A percentile compares a stretch with the other conserved stretches of the same genome.
Evolutionary conservation across 2,797 vertebrate species (phyloP).

Genomic region (Mormyrops boulengeri): DNA sequence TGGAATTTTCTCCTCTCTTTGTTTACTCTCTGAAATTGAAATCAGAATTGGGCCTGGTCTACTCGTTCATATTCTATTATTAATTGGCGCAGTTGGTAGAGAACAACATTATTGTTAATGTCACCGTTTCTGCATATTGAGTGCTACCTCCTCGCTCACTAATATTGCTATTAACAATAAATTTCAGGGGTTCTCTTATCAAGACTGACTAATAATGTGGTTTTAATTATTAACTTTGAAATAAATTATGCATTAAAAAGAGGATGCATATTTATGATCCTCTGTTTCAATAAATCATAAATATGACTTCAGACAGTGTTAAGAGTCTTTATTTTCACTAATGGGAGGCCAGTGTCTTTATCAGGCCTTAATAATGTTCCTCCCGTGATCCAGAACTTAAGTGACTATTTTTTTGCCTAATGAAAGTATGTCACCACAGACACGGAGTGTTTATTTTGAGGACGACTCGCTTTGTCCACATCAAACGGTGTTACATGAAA

Average conservation of each 20-base stretch:
- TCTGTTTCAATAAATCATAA: conserved; percentile 45
- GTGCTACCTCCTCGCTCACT: neutral
- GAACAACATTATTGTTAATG: neutral
- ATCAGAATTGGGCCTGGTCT: neutral
- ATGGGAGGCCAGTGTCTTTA: neutral
- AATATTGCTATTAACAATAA: conserved; percentile 11
- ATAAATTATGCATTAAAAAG: conserved; percentile 40
- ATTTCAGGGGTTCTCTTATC: conserved; percentile 12
- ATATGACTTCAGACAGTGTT: conserved; percentile 16
- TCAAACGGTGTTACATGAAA: neutral
- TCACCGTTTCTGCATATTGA: neutral
- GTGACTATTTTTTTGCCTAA: conserved; percentile 7
- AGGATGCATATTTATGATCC: conserved; percentile 24
- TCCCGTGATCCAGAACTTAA: conserved; percentile 1
- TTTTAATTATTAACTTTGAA: conserved; percentile 26
- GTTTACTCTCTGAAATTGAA: neutral
- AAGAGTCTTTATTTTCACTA: conserved; percentile 15
- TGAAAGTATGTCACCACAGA: neutral
- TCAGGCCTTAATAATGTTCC: conserved; percentile 14
- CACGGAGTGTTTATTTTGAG: neutral
- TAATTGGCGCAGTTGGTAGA: neutral
- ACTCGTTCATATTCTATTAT: neutral
- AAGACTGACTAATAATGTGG: conserved; percentile 16
- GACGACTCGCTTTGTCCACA: neutral
- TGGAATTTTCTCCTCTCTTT: neutral